Evolutionary conservation across 2,113 vertebrate species (phyloP).

Genomic region (Ornithorhynchus anatinus): DNA sequence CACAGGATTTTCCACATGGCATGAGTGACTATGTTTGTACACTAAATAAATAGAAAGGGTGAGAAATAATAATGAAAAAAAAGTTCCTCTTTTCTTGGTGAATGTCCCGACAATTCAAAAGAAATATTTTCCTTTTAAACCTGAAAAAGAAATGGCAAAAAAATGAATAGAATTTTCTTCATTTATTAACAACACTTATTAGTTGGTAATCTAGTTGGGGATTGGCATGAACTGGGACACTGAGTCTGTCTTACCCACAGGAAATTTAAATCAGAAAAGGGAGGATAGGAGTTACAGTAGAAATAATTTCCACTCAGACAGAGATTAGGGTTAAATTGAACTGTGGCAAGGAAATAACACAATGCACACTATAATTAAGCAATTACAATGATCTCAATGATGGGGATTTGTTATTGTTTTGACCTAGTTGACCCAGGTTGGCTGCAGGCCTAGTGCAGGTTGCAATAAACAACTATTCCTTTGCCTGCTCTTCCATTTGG

Average conservation of each 20-base stretch:
- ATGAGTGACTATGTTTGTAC: conserved; percentile 10
- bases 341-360: background rate
- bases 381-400: conserved; percentile 31
- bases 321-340: background rate
- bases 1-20: conserved; percentile 23
- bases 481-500: background rate
- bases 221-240: background rate
- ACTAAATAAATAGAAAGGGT: conserved; percentile 36
- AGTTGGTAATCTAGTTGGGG: background rate
- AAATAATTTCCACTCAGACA: conserved; percentile 2
- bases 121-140: conserved; percentile 33
- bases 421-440: conserved; percentile 19
- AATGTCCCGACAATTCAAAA: conserved; percentile 20
- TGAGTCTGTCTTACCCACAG: background rate
- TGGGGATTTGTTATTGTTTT: conserved; percentile 45
- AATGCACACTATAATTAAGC: conserved; percentile 34
- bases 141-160: too few species aligned
- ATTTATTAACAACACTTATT: too few species aligned
- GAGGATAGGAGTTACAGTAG: background rate
- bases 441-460: background rate
- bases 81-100: conserved; percentile 45
- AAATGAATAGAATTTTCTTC: background rate
- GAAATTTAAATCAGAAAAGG: background rate
- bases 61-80: conserved; percentile 17
- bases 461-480: conserved; percentile 20